Evolutionary conservation across 2,888 invertebrate species (phyloP), one percentile per base, ranked within the genome.

Genomic region (Plutella xylostella): DNA sequence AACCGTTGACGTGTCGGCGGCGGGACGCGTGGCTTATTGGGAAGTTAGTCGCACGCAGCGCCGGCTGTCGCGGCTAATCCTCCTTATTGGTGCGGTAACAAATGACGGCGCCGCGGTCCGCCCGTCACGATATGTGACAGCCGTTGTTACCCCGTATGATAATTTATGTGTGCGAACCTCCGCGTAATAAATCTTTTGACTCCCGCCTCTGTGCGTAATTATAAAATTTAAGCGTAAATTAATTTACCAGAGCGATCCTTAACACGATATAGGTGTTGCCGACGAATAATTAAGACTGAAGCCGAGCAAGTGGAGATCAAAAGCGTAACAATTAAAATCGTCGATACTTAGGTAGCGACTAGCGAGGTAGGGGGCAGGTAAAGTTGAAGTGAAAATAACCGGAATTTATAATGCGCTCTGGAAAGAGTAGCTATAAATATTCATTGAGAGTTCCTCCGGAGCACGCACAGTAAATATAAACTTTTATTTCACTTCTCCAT

Each of bases 391-490:
- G 68, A 74, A 74, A 41, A 72, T 67, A 62, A 70, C 63, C 65
- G 63, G 60, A 68, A 65, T 48, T 45, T 45, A 48, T 48, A 48
- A 48, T 48, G 33, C 37, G 21, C n/a, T 45, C 44, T 39, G 42
- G 47, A 43, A 45, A 28, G 33, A 65, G 65, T 74, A n/a, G n/a
- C n/a, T n/a, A 82, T 82, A 79, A 82, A 80, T 79, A 80, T 79
- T 80, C 75, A 82, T 80, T 71, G 58, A 54, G 55, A 58, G 42
- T 42, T 42, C 14, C 42, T 31, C 17, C 19, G 66, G 65, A 63
- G 61, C 65, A 77, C 75, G 76, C 75, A 76, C 76, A 68, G 72
- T 75, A 79, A 80, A 78, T 77, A 80, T 71, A 78, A 80, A 80
- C 77, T 82, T 80, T 79, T 79, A 77, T 79, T 79, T 72, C 68